Percentiles rank a stretch among this genome's conserved stretches.
phyloP scores from a whole-genome alignment of 2,888 invertebrate species.

The Synergus itoensis region DNA sequence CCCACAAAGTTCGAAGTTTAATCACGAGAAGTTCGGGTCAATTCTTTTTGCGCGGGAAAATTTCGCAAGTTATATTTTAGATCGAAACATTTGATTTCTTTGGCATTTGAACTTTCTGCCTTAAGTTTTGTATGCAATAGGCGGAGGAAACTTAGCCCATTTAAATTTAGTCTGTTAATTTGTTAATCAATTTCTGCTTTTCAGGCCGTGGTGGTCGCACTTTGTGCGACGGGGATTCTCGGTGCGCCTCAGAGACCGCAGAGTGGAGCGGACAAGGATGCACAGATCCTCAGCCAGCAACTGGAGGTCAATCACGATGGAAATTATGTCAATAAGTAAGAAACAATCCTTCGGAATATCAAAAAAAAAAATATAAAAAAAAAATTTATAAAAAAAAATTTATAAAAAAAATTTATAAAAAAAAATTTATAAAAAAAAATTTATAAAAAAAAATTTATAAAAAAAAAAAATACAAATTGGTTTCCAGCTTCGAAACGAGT shows the following conservation, averaged over 20 bases:
- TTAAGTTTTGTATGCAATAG: background rate
- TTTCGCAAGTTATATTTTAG: background rate
- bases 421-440: background rate
- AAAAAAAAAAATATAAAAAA: background rate
- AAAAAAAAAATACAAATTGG: background rate
- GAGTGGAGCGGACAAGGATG: constrained; percentile 73
- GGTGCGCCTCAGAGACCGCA: constrained; percentile 70
- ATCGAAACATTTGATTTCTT: background rate
- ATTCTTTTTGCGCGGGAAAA: background rate
- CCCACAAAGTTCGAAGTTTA: background rate
- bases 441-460: constrained; percentile 16
- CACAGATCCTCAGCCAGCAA: constrained; percentile 75
- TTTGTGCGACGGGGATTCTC: constrained; percentile 70
- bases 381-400: constrained; percentile 15
- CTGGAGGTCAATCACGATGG: constrained; percentile 76
- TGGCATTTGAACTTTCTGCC: background rate
- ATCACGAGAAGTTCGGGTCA: background rate
- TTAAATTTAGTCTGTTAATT: too few relatives aligned
- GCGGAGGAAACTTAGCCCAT: background rate
- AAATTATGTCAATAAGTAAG: constrained; percentile 75
- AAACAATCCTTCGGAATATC: background rate
- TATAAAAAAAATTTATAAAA: background rate
- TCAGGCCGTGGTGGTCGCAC: constrained; percentile 70
- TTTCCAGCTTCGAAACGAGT: constrained; percentile 77
- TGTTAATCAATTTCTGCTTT: constrained; percentile 38